Conservation (phyloP, 2,113 vertebrate species). For the Zosterops hypoxanthus region DNA sequence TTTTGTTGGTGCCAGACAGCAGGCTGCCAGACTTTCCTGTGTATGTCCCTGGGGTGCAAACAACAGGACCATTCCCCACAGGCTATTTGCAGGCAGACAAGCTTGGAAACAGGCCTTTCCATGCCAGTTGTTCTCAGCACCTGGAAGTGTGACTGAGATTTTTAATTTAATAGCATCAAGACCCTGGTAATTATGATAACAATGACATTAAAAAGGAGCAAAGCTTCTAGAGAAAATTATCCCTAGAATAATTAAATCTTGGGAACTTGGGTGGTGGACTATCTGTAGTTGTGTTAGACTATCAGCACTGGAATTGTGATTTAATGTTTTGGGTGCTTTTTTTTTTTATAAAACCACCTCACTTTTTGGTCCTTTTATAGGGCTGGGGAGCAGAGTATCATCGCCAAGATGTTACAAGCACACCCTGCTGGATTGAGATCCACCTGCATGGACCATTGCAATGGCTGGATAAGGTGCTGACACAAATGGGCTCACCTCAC, state of each 20-base stretch:
- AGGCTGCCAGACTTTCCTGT: neutral
- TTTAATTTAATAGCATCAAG: neutral
- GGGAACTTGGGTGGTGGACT: neutral
- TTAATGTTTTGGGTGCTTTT: neutral
- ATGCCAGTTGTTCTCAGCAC: neutral
- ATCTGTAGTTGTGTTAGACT: neutral
- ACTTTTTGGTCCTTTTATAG: slow-evolving; percentile 73
- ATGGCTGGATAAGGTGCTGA: slow-evolving; percentile 98
- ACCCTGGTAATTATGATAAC: neutral
- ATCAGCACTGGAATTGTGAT: neutral
- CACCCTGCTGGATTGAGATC: slow-evolving; percentile 98
- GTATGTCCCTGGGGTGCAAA: neutral
- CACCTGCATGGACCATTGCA: slow-evolving; percentile 96
- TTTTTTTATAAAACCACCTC: neutral
- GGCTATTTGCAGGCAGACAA: neutral
- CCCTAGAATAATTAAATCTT: neutral
- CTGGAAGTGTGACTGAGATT: neutral
- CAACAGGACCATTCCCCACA: neutral
- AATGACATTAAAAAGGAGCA: neutral
- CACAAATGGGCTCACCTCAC: slow-evolving; percentile 98
- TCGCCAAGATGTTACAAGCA: slow-evolving; percentile 97
- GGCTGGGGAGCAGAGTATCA: slow-evolving; percentile 98
- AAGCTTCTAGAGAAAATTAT: neutral
- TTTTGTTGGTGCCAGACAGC: neutral
- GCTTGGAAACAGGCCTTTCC: neutral